Evolutionary conservation across 2,888 invertebrate species (phyloP).

Genomic region (Anarsia innoxiella): DNA sequence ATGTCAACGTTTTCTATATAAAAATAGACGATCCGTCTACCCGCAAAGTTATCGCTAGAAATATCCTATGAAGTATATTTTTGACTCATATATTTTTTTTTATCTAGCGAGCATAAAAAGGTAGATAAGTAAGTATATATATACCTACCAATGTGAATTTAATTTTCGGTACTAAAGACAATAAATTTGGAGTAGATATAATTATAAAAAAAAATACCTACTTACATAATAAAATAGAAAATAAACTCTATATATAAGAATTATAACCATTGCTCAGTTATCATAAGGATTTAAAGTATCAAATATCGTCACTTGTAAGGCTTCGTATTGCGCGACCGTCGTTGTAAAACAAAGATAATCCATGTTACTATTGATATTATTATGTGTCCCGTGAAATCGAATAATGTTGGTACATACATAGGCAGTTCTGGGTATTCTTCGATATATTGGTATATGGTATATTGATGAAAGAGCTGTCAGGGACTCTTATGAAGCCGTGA

Average conservation of each 20-base stretch:
- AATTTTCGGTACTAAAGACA: too few species aligned
- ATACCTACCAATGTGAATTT: too few species aligned
- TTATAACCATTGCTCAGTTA: conserved; percentile 20
- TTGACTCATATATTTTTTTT: too few species aligned
- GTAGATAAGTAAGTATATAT: too few species aligned
- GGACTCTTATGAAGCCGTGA: too few species aligned
- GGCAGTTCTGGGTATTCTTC: too few species aligned
- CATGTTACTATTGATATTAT: conserved; percentile 16
- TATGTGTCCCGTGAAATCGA: not conserved
- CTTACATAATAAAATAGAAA: too few species aligned
- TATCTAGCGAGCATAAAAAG: too few species aligned
- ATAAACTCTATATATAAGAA: not conserved
- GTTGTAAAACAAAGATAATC: conserved; percentile 20
- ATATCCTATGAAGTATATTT: not conserved
- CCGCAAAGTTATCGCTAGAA: not conserved
- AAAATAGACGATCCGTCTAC: conserved; percentile 2
- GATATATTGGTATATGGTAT: not conserved
- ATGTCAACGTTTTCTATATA: conserved; percentile 11
- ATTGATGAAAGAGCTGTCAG: not conserved
- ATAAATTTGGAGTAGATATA: too few species aligned
- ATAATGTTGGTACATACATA: too few species aligned
- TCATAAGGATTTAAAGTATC: conserved; percentile 37
- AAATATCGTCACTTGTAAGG: conserved; percentile 32
- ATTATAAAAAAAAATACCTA: too few species aligned
- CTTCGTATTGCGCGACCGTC: conserved; percentile 27